phyloP scores from a whole-genome alignment of 2,113 vertebrate species.

The Labeo rohita region DNA sequence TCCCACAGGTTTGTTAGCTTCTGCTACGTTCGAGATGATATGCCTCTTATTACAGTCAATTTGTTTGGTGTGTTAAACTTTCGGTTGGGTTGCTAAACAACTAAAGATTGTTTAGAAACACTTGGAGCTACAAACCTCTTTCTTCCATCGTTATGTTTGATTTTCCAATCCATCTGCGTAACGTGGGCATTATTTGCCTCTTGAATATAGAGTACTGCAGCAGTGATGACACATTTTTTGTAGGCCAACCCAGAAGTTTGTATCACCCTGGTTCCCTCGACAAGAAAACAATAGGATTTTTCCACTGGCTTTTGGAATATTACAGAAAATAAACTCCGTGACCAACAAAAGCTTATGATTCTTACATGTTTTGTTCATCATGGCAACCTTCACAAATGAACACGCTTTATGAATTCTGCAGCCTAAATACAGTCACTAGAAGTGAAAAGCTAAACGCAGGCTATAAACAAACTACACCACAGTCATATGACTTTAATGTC shows the following conservation, averaged over 20 bases:
- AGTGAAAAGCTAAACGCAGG: too few species aligned
- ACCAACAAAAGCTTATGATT: neutral
- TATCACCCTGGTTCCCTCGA: neutral
- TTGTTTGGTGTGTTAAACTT: neutral
- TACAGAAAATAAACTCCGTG: neutral
- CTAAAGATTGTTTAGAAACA: neutral
- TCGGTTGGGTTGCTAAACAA: neutral
- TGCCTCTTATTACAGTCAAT: neutral
- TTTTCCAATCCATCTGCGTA: neutral
- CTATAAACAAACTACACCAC: too few species aligned
- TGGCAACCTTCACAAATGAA: too few species aligned
- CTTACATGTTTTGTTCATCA: neutral
- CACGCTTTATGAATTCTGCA: too few species aligned
- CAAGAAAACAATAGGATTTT: neutral
- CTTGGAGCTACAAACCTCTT: neutral
- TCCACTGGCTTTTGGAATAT: neutral
- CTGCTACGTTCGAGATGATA: neutral
- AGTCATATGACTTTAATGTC: too few species aligned
- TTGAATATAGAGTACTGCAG: too few species aligned
- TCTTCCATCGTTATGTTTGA: neutral
- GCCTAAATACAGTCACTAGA: too few species aligned
- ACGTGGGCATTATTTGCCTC: too few species aligned
- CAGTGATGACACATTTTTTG: neutral
- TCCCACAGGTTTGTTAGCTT: constrained; percentile 8
- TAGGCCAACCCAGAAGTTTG: too few species aligned